These are phyloP conservation scores for Callipepla californica DNA, from an alignment of 2,113 vertebrate species.

Conservation along the genomic window DNA sequence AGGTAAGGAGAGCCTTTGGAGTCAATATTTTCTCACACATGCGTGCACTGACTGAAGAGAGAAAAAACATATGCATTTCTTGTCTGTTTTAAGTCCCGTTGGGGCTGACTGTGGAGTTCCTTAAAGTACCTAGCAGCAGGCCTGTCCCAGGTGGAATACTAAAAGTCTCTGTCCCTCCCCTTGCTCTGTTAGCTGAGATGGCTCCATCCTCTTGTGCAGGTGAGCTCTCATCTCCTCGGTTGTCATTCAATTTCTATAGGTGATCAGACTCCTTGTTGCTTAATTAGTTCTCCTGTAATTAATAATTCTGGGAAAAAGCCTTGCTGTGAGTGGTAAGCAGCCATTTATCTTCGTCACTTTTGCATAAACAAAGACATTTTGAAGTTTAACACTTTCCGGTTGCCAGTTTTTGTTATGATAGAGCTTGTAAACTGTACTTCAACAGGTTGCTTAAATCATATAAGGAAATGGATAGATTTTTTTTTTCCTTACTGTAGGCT, in stretches of 20 bases:
- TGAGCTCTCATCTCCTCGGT: not conserved
- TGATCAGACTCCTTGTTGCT: not conserved
- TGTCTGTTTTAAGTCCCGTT: not conserved
- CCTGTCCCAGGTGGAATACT: not conserved
- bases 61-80: accelerated
- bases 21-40: accelerated
- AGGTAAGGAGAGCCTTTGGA: not conserved
- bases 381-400: not conserved
- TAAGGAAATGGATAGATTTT: not conserved
- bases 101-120: accelerated
- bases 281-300: constrained; percentile 21
- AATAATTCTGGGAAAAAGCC: not conserved
- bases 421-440: not conserved
- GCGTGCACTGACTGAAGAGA: accelerated
- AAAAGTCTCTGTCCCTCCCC: not conserved
- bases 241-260: not conserved
- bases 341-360: not conserved
- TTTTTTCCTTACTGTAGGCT: not conserved
- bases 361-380: not conserved
- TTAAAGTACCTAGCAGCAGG: not conserved
- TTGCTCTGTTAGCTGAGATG: not conserved
- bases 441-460: not conserved
- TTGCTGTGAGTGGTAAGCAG: not conserved
- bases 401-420: not conserved
- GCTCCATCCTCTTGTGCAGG: not conserved